Evolutionary conservation across 2,113 vertebrate species (phyloP).

Genomic region (Promerops cafer): DNA sequence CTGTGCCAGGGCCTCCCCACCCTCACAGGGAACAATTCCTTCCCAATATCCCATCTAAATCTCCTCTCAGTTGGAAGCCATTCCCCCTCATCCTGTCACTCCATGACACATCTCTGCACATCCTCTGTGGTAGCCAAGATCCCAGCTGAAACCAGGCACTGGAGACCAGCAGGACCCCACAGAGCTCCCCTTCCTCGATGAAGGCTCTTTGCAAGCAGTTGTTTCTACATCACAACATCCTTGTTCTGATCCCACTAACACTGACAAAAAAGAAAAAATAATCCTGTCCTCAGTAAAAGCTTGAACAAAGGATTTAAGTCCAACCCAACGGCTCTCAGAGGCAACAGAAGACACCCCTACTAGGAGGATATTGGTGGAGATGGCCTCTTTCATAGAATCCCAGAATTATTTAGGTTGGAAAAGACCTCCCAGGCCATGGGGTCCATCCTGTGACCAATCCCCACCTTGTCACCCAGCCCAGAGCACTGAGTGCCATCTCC

Average conservation of each 20-base stretch:
- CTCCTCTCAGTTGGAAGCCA: not conserved
- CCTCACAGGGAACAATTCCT: not conserved
- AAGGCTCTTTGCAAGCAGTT: not conserved
- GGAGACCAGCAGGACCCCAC: not conserved
- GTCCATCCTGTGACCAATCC: not conserved
- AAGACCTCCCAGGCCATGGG: not conserved
- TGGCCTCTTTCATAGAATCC: not conserved
- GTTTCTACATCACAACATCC: not conserved
- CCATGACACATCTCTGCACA: not conserved
- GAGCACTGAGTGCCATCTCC: not conserved
- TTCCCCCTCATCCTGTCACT: not conserved
- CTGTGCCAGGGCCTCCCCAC: not conserved
- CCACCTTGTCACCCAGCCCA: too few species aligned
- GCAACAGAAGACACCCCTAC: not conserved
- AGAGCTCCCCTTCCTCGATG: not conserved
- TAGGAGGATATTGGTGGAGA: not conserved
- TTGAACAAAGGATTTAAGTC: not conserved
- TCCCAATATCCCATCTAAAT: not conserved
- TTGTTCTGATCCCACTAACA: not conserved
- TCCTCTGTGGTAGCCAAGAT: not conserved
- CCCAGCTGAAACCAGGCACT: not conserved
- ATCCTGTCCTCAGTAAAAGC: not conserved
- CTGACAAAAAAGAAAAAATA: not conserved
- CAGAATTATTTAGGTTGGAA: not conserved
- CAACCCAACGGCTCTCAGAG: not conserved